Evolutionary conservation across 1,140 invertebrate genomes (phyloP).

Genomic region (Nasonia vitripennis): DNA sequence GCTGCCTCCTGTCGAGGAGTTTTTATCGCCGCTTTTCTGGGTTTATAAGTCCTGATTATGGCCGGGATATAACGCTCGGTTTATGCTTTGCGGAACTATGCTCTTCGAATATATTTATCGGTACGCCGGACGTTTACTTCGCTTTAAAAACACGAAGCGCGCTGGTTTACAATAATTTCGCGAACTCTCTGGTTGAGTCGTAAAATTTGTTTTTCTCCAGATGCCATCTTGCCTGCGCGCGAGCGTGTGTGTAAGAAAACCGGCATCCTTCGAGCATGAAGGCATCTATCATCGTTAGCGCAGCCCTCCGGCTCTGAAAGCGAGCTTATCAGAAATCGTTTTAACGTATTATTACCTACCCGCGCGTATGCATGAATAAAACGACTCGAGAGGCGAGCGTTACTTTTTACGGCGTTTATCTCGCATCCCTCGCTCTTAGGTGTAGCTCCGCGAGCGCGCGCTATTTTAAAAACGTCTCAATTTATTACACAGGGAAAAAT

Average conservation of each 20-base stretch:
- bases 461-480: conserved; percentile 39
- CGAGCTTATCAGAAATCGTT: conserved; percentile 38
- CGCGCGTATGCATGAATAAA: conserved; percentile 26
- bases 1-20: neutral
- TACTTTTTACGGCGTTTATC: conserved; percentile 8
- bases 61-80: no score
- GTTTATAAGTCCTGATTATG: conserved; percentile 19
- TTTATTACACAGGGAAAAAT: conserved; percentile 44
- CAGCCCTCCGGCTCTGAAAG: conserved; percentile 12
- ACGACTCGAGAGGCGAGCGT: conserved; percentile 16
- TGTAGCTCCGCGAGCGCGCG: neutral
- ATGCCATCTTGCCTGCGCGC: neutral
- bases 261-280: neutral
- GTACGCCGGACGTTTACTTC: no score
- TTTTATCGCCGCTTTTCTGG: conserved; percentile 23
- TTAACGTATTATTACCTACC: conserved; percentile 33
- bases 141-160: neutral
- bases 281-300: conserved; percentile 46
- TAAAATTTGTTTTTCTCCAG: neutral
- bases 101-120: no score
- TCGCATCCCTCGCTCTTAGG: neutral
- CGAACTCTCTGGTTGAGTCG: neutral
- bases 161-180: neutral
- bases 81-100: no score
- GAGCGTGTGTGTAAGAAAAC: neutral